Evolutionary conservation across 2,797 vertebrate genomes (phyloP).

Genomic region (Jordanella pulchra): DNA sequence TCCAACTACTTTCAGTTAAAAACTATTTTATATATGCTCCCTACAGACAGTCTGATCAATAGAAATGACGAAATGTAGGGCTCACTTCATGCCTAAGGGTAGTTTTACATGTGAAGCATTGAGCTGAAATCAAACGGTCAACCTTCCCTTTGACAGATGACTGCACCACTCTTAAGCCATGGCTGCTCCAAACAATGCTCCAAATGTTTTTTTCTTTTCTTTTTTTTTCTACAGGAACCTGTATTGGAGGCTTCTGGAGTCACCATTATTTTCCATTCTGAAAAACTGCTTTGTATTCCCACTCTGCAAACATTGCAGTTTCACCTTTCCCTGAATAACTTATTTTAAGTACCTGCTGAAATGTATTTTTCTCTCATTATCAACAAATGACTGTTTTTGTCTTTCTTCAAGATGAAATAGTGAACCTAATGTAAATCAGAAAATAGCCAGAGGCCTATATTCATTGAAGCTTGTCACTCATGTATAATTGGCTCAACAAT

Average conservation of each 20-base stretch:
- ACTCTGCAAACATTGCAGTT: slow-evolving; percentile 31
- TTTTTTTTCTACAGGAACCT: slow-evolving; percentile 17
- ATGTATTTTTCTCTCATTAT: slow-evolving; percentile 64
- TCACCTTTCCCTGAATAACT: slow-evolving; percentile 60
- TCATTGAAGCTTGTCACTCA: slow-evolving; percentile 76
- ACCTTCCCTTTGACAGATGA: slow-evolving; percentile 2
- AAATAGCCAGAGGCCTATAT: slow-evolving; percentile 65
- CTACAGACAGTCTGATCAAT: background rate
- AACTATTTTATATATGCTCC: background rate
- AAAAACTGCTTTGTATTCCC: slow-evolving; percentile 46
- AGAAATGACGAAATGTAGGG: background rate
- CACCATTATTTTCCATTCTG: slow-evolving; percentile 32
- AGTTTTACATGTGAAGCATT: background rate
- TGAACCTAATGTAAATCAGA: slow-evolving; percentile 66
- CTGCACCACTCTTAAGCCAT: background rate
- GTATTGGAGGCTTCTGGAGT: slow-evolving; percentile 21
- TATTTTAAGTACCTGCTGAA: slow-evolving; percentile 58
- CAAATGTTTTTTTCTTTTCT: background rate
- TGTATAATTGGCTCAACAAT: slow-evolving; percentile 78
- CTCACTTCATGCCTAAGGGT: background rate
- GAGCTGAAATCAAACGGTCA: slow-evolving; percentile 8
- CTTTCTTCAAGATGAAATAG: slow-evolving; percentile 57
- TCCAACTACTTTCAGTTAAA: background rate
- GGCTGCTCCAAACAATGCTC: background rate
- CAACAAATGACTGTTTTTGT: slow-evolving; percentile 58